Base-by-base conservation (phyloP, 2,888 invertebrate genomes). In the Netelia melanura region DNA sequence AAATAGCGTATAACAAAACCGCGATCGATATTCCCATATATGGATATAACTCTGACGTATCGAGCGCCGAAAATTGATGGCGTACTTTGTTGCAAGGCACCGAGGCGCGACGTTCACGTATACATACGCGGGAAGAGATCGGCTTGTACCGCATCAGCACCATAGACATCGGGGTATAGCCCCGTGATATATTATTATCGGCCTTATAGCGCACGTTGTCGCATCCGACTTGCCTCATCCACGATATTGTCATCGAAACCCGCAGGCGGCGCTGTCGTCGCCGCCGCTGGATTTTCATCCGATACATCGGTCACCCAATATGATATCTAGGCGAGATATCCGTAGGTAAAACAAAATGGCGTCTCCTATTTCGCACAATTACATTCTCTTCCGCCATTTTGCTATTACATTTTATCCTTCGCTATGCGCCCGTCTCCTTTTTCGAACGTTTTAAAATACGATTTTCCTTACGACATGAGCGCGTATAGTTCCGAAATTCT, bases 1-100 rank as follows among this genome's bases (percentile, higher is more conserved):
- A 84, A 84, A 84, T 81, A 84, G 77, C 80, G 76, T 81, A 84
- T 77, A 72, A 77, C 72, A 74, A 84, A 84, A 78, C 78, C 68
- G 64, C 72, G 78, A 68, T 74, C 81, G 77, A 78, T 81, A 30
- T 79, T 56, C 62, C 11, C 9, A 62, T 25, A 25, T 62, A 62
- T 62, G 62, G 21, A 67, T 56, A 78, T 61, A 78, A 11, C 65
- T 64, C 17, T 17, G 48, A 52, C 21, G 23, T 70, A 70, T 68
- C 70, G 30, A 5, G 30, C 56, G 65, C 56, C 65, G 83, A 80
- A 84, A 81, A 84, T 84, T 84, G 77, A 84, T 84, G 70, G 64
- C 74, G 81, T 77, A 78, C 84, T 84, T 84, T 78, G 77, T 84
- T 81, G 64, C 81, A 71, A 81, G 67, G 77, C 77, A 78, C 77